These are phyloP conservation scores for Macrosteles quadrilineatus DNA, from an alignment of 1,140 invertebrate genomes.

Conservation along the genomic window DNA sequence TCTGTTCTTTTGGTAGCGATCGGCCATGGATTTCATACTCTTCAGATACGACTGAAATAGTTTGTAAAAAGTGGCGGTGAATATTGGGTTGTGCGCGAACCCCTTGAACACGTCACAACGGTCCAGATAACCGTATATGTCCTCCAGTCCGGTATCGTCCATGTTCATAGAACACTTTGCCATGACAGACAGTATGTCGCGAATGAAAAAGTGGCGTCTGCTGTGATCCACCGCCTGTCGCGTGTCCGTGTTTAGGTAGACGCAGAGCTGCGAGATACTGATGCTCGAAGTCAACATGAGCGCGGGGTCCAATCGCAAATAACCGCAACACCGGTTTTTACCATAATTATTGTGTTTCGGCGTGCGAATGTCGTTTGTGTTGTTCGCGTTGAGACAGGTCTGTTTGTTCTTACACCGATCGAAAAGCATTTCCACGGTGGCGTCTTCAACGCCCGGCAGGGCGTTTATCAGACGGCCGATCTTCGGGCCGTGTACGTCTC, in stretches of 20 bases:
- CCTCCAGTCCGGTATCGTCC: background rate
- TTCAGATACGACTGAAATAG: background rate
- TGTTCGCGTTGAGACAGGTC: background rate
- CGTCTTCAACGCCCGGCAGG: background rate
- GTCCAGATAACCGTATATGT: background rate
- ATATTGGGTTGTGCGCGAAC: background rate
- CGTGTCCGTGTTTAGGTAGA: background rate
- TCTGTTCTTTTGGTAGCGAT: background rate
- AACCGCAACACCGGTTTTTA: slow-evolving; percentile 3
- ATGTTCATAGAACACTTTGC: background rate
- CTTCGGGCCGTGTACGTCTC: background rate
- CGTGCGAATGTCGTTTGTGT: background rate
- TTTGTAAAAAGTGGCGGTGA: background rate
- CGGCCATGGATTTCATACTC: background rate
- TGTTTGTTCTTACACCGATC: background rate
- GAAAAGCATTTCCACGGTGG: background rate
- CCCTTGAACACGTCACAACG: slow-evolving; percentile 4
- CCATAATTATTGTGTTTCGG: slow-evolving; percentile 4
- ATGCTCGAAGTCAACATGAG: background rate
- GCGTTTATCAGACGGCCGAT: background rate
- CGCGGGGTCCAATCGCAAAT: background rate
- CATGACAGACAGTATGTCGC: background rate
- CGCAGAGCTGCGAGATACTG: background rate
- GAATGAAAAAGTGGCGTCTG: background rate
- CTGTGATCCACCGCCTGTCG: background rate